A percentile compares a stretch with the other conserved stretches of the same genome.
Conservation (phyloP, 2,888 invertebrate genomes). For the Chymomyza amoena region DNA sequence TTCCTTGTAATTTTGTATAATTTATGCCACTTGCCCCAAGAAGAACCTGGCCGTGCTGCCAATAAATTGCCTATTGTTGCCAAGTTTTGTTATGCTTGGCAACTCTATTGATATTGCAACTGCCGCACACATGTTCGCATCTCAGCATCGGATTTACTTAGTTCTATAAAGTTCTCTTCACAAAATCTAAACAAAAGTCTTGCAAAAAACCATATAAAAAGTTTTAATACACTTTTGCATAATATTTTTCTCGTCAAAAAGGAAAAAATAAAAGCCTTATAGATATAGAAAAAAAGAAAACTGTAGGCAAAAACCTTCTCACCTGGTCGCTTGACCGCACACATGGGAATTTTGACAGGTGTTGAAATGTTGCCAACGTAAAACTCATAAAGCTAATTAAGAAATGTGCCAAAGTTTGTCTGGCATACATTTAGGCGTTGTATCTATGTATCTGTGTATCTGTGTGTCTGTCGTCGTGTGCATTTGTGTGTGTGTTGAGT, state of each 20-base stretch:
- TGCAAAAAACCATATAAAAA: slow-evolving; percentile 60
- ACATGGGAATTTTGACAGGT: slow-evolving; percentile 65
- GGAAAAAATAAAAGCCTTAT: slow-evolving; percentile 9
- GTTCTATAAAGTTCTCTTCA: slow-evolving; percentile 20
- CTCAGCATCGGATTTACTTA: background rate
- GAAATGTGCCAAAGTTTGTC: slow-evolving; percentile 63
- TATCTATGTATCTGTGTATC: background rate
- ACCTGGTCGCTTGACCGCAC: slow-evolving; percentile 64
- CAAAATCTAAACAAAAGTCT: slow-evolving; percentile 29
- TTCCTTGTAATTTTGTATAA: slow-evolving; percentile 48
- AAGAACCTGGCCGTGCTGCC: slow-evolving; percentile 39
- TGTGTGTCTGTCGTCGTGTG: background rate
- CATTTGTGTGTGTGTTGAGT: no score
- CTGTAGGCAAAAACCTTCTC: slow-evolving; percentile 32
- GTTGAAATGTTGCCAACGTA: slow-evolving; percentile 23
- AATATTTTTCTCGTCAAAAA: slow-evolving; percentile 33
- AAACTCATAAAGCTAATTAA: slow-evolving; percentile 74
- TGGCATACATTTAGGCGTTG: slow-evolving; percentile 12
- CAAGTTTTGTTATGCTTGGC: slow-evolving; percentile 6
- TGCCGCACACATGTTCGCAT: background rate
- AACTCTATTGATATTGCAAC: slow-evolving; percentile 44
- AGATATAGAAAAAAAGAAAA: no score
- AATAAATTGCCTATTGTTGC: slow-evolving; percentile 71
- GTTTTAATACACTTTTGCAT: slow-evolving; percentile 70
- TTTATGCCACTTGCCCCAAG: slow-evolving; percentile 63